Evolutionary conservation across 2,113 vertebrate genomes (phyloP).

Genomic region (Calonectris borealis): DNA sequence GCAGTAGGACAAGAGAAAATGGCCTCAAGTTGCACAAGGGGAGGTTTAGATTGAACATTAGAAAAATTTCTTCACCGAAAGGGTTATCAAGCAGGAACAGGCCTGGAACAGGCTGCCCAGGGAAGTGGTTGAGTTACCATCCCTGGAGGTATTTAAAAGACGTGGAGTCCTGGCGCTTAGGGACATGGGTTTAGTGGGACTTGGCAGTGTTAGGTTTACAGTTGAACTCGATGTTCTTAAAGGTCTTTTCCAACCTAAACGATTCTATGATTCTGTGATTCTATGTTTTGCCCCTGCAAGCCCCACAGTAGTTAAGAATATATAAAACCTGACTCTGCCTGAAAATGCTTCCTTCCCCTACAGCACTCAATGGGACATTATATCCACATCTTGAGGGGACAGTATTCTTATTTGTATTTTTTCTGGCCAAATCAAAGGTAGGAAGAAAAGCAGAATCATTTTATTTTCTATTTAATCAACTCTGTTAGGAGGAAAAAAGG

Average conservation of each 20-base stretch:
- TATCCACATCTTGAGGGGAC: background rate
- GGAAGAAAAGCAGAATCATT: background rate
- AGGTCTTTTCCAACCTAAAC: background rate
- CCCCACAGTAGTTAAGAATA: background rate
- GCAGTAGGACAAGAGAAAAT: background rate
- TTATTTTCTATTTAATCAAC: background rate
- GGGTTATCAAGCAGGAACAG: background rate
- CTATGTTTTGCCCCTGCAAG: background rate
- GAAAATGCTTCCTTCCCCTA: background rate
- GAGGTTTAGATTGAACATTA: background rate
- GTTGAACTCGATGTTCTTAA: background rate
- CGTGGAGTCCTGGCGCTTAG: rapidly evolving
- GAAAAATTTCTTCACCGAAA: background rate
- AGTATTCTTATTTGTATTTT: background rate
- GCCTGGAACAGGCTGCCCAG: background rate
- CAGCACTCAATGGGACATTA: background rate
- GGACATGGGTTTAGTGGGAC: background rate
- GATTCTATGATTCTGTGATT: background rate
- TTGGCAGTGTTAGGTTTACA: background rate
- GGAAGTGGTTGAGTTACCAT: background rate
- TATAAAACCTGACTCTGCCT: background rate
- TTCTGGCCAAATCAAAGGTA: background rate
- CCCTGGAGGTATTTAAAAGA: background rate
- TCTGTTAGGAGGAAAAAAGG: background rate
- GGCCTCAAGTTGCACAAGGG: background rate